Conservation (phyloP, 2,113 vertebrate genomes). For the Stictonetta naevosa region DNA sequence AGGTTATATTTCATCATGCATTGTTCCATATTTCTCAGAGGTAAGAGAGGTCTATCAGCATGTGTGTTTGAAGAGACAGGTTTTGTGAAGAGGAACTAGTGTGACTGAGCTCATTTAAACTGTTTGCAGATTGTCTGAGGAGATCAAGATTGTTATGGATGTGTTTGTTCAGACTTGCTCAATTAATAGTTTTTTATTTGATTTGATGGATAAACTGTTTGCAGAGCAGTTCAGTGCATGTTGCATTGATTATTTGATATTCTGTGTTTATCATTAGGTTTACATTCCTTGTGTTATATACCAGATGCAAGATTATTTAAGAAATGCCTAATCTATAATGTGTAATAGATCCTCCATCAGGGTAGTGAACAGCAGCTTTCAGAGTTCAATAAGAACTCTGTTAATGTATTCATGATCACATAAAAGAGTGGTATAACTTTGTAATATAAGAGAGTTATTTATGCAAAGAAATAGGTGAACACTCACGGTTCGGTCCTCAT, state of each 20-base stretch:
- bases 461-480: background rate
- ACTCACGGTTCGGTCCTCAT: background rate
- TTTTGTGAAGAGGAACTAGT: background rate
- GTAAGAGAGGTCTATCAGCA: background rate
- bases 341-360: constrained; percentile 22
- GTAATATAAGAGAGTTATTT: background rate
- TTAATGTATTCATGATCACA: constrained; percentile 10
- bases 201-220: constrained; percentile 66
- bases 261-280: constrained; percentile 42
- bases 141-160: constrained; percentile 64
- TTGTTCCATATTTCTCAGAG: background rate
- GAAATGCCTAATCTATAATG: constrained; percentile 44
- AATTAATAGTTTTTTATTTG: constrained; percentile 72
- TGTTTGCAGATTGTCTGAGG: constrained; percentile 62
- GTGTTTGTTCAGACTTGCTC: constrained; percentile 67
- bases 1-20: too few species aligned
- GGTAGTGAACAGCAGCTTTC: background rate
- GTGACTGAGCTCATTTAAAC: constrained; percentile 53
- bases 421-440: background rate
- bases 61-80: constrained; percentile 28
- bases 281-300: constrained; percentile 19
- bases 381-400: background rate
- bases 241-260: constrained; percentile 61
- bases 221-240: constrained; percentile 41
- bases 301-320: constrained; percentile 4